phyloP scores from a whole-genome alignment of 2,888 invertebrate genomes.

The Phlogophora meticulosa region DNA sequence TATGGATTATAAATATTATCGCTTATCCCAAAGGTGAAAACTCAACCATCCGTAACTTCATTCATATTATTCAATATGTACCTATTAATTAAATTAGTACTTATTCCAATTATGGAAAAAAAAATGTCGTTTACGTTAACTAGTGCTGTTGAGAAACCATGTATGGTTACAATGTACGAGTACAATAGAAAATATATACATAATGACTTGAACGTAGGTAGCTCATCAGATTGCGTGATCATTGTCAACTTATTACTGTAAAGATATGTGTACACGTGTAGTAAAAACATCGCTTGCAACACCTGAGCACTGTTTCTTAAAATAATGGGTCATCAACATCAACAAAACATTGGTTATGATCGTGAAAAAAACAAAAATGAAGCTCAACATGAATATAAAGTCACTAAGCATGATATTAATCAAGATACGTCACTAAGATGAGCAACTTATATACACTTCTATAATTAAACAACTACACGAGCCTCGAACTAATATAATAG shows the following conservation, averaged over 20 bases:
- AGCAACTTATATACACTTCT: slow-evolving; percentile 7
- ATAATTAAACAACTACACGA: slow-evolving; percentile 33
- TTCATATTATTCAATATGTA: slow-evolving; percentile 2
- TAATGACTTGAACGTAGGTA: slow-evolving; percentile 16
- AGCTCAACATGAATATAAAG: background rate
- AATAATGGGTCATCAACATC: background rate
- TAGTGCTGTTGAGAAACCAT: slow-evolving; percentile 1
- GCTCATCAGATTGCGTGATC: slow-evolving; percentile 21
- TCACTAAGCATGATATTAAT: background rate
- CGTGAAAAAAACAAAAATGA: background rate
- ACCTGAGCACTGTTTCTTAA: background rate
- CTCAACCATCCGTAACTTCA: background rate
- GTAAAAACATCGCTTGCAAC: slow-evolving; percentile 11
- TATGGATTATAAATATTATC: slow-evolving; percentile 31
- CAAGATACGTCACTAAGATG: slow-evolving; percentile 25
- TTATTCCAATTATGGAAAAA: slow-evolving; percentile 25
- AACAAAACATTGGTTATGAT: background rate
- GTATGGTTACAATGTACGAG: slow-evolving; percentile 4
- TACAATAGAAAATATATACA: slow-evolving; percentile 36
- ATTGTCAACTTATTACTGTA: slow-evolving; percentile 26
- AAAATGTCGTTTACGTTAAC: slow-evolving; percentile 19
- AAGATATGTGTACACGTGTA: slow-evolving; percentile 46
- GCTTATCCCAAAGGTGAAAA: background rate
- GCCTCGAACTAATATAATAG: slow-evolving; percentile 64
- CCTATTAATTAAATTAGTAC: slow-evolving; percentile 20